phyloP scores from a whole-genome alignment of 2,888 invertebrate genomes.

The Orthosia gothica region DNA sequence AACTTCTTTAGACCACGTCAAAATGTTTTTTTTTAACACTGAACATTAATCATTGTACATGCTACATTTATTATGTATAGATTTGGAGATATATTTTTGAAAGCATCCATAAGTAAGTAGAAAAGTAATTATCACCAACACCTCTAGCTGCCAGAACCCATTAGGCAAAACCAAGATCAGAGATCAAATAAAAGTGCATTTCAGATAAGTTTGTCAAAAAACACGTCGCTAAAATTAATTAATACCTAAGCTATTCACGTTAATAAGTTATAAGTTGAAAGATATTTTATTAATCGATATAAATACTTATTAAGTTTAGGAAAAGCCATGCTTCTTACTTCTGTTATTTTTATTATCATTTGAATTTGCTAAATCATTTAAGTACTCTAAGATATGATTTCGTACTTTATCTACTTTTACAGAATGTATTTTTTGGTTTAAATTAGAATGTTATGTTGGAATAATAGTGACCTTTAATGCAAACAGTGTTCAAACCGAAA shows the following conservation, averaged over 20 bases:
- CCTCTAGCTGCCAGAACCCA: conserved; percentile 61
- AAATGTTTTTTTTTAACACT: background rate
- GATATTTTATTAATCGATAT: conserved; percentile 76
- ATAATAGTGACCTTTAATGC: conserved; percentile 88
- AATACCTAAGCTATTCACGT: conserved; percentile 79
- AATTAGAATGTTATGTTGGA: conserved; percentile 51
- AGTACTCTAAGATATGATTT: conserved; percentile 72
- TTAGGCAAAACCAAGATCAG: background rate
- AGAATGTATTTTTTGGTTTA: conserved; percentile 50
- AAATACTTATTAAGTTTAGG: conserved; percentile 79
- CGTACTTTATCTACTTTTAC: conserved; percentile 51
- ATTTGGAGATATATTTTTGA: conserved; percentile 4
- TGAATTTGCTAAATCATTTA: conserved; percentile 63
- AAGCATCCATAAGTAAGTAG: background rate
- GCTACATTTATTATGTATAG: background rate
- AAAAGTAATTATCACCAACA: background rate
- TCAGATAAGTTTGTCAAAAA: conserved; percentile 77
- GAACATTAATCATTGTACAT: background rate
- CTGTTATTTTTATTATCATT: conserved; percentile 65
- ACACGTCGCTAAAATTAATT: conserved; percentile 72
- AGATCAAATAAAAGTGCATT: conserved; percentile 4
- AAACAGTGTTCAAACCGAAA: conserved; percentile 60
- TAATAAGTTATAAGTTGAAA: conserved; percentile 84
- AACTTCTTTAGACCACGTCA: background rate
- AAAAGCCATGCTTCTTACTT: conserved; percentile 76